phyloP scores from a whole-genome alignment of 2,113 vertebrate genomes.

The Pelmatolapia mariae region DNA sequence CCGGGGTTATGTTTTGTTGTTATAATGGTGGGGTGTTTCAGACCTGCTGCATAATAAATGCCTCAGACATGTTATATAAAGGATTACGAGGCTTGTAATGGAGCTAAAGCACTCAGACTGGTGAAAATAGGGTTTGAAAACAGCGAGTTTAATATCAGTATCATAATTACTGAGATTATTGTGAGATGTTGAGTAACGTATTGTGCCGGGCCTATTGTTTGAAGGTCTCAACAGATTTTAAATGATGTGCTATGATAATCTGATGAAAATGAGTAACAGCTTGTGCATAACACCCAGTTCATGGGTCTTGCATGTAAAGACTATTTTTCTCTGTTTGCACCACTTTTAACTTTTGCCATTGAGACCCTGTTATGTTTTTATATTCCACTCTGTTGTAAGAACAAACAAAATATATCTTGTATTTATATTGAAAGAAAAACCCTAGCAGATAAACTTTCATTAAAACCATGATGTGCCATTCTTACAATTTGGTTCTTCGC shows the following conservation, averaged over 20 bases:
- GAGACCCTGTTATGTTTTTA: accelerated
- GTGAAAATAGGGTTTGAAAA: background rate
- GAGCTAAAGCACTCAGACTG: background rate
- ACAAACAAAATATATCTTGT: background rate
- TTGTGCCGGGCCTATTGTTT: background rate
- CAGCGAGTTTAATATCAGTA: background rate
- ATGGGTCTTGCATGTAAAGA: background rate
- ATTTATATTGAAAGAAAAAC: background rate
- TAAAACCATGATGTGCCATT: background rate
- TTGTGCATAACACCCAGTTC: background rate
- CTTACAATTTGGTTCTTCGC: background rate
- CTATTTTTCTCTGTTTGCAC: accelerated
- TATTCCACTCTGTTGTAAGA: accelerated
- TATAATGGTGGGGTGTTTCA: background rate
- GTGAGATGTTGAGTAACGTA: background rate
- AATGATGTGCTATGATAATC: background rate
- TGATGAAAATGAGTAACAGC: background rate
- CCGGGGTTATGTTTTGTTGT: constrained; percentile 10
- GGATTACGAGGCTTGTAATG: background rate
- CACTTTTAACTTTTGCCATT: background rate
- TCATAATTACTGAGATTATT: background rate
- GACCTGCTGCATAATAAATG: constrained; percentile 2
- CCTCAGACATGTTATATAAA: constrained; percentile 7
- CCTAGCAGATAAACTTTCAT: background rate
- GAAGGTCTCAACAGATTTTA: background rate